phyloP scores from a whole-genome alignment of 2,113 vertebrate species.

The Falco punctatus region DNA sequence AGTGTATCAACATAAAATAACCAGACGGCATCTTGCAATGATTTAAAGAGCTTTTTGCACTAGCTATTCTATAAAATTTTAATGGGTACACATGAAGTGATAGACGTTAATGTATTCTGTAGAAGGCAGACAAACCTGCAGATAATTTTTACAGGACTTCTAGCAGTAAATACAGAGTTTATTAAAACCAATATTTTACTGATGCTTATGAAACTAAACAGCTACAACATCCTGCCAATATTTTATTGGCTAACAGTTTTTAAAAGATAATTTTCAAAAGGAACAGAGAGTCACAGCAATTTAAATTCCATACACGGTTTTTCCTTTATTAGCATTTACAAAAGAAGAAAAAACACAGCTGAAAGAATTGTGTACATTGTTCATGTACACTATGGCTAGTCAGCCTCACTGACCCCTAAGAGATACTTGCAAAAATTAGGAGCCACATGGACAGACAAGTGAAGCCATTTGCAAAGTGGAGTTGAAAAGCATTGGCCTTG shows the following conservation, averaged over 20 bases:
- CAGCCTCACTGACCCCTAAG: not conserved
- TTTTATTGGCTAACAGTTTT: constrained; percentile 12
- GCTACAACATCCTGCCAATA: not conserved
- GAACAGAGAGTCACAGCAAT: not conserved
- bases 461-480: not conserved
- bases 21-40: constrained; percentile 3
- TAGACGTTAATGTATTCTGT: constrained; percentile 24
- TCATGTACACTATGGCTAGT: not conserved
- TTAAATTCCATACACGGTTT: not conserved
- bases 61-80: constrained; percentile 62
- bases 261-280: not conserved
- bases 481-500: not conserved
- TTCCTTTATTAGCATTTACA: not conserved
- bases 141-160: constrained; percentile 16
- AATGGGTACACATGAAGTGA: constrained; percentile 54
- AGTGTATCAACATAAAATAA: constrained; percentile 48
- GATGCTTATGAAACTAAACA: constrained; percentile 1
- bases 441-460: not conserved
- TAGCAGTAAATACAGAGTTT: constrained; percentile 28
- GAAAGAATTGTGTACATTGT: not conserved
- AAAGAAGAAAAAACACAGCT: not conserved
- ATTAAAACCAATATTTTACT: constrained; percentile 71
- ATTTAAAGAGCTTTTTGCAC: constrained; percentile 62
- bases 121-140: constrained; percentile 31
- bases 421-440: not conserved